Base-by-base conservation (phyloP, 2,888 invertebrate genomes). In the Neoitamus cyanurus region DNA sequence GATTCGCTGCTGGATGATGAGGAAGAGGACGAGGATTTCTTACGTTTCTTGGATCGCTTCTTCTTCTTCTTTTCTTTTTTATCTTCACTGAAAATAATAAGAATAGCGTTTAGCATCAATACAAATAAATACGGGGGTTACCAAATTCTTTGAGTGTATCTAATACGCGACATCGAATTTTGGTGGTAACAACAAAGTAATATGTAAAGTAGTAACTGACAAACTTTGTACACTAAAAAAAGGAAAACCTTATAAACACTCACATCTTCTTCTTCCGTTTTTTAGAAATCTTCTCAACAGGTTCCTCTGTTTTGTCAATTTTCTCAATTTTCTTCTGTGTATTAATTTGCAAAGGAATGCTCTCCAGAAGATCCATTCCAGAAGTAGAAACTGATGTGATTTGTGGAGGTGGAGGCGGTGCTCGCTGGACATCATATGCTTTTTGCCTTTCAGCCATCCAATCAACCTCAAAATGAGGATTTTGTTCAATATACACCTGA, bases 401-500 rank as follows among this genome's bases (percentile, higher is more conserved):
- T 85, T 88, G 88, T 6, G 88, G 88, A 9, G 89, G 88, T 75
- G 88, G 88, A 7, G 88, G 88, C 5, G 86, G 86, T 92, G 92
- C 87, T 89, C 83, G 91, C 89, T 88, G 93, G 11, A 58, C 92
- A 87, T 94, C 94, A 86, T 93, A 93, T 0, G 95, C 94, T 87
- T 94, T 94, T 88, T 95, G 96, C 3, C 97, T 93, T 90, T 96
- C 96, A 7, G 94, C 94, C 92, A 96, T 93, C 96, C 97, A 97
- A 88, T 96, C 96, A 0, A 95, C 94, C 90, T 97, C 97, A 95
- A 96, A 97, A 88, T 96, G 95, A 0, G 97, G 96, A 91, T 96
- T 96, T 90, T 96, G 95, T 86, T 95, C 95, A 20, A 96, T 94
- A 89, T 96, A 97, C 88, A 94, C 94, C 97, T 97, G 89, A 31